Percentiles rank a stretch among this genome's conserved stretches.
Conservation (phyloP, 2,113 vertebrate genomes). For the Heloderma charlesbogerti region DNA sequence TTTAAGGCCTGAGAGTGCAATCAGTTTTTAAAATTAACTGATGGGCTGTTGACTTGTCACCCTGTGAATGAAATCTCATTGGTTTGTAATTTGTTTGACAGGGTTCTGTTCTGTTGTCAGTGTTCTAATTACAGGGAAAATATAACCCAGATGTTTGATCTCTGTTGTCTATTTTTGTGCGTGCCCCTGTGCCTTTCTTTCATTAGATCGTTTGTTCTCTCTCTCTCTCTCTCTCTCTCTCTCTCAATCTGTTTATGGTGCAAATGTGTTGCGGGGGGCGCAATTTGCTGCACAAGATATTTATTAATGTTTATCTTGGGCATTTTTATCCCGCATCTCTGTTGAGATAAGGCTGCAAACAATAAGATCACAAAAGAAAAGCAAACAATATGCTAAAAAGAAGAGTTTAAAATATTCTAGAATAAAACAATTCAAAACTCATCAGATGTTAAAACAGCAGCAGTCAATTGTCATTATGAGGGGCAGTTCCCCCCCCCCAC, state of each 20-base stretch:
- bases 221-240: too few relatives aligned
- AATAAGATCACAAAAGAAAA: not conserved
- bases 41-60: conserved; percentile 73
- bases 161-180: not conserved
- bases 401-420: not conserved
- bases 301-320: not conserved
- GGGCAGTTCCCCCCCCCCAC: not conserved
- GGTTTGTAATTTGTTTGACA: conserved; percentile 73
- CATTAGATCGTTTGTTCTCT: conserved; percentile 29
- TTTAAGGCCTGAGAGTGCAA: conserved; percentile 64
- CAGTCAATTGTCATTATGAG: not conserved
- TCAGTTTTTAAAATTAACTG: conserved; percentile 70
- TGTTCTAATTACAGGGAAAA: conserved; percentile 71
- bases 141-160: conserved; percentile 68
- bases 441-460: not conserved
- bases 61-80: conserved; percentile 74
- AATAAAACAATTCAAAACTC: too few relatives aligned
- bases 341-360: not conserved
- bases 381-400: not conserved
- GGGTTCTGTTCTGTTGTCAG: conserved; percentile 72
- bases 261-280: not conserved
- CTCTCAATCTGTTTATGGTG: not conserved
- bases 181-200: conserved; percentile 58
- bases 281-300: not conserved
- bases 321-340: not conserved